Conservation (phyloP, 1,140 invertebrate species). For the Zaprionus lachaisei region DNA sequence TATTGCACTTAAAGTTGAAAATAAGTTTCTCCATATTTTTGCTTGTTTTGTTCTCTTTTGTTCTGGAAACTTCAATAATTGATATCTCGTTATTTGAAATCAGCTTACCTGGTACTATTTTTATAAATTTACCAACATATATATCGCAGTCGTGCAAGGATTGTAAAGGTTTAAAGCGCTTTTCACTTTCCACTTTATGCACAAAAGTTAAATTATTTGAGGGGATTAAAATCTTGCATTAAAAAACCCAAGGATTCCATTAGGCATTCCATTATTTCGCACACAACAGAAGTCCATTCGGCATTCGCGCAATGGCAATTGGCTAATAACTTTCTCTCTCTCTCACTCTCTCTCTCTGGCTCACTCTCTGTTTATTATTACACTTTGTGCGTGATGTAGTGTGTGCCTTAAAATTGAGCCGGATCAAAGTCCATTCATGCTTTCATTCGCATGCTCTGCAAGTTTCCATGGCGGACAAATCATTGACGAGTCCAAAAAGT, state of each 20-base stretch:
- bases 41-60: too few species aligned
- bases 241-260: background rate
- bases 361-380: background rate
- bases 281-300: background rate
- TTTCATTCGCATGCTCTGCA: constrained; percentile 1
- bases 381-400: background rate
- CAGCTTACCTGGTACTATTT: too few species aligned
- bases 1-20: too few species aligned
- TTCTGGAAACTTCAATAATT: too few species aligned
- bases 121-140: too few species aligned
- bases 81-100: too few species aligned
- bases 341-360: background rate
- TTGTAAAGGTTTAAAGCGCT: background rate
- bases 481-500: background rate
- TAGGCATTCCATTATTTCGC: constrained; percentile 5
- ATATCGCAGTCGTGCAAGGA: background rate
- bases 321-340: background rate
- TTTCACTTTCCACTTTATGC: background rate
- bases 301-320: background rate
- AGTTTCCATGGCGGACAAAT: background rate
- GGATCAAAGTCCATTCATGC: constrained; percentile 10
- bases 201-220: background rate
- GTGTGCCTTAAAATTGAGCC: background rate
- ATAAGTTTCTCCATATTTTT: too few species aligned
- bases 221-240: background rate